These are phyloP conservation scores for Tenrec ecaudatus DNA, from an alignment of 2,113 vertebrate species.

Conservation along the genomic window DNA sequence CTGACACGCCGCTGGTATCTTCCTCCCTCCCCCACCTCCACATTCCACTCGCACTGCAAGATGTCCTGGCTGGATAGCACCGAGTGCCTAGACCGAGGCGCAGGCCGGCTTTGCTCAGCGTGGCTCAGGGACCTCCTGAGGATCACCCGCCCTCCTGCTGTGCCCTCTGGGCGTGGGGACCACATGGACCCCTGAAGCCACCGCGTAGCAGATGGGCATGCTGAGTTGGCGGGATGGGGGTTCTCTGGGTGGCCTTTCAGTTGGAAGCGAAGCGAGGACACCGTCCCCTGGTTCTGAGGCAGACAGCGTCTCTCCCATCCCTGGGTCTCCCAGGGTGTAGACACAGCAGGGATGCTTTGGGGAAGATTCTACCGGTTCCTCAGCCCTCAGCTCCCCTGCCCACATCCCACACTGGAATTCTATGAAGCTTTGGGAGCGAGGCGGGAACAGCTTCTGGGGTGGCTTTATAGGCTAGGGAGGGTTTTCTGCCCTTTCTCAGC, in stretches of 20 bases:
- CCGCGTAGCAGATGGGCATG: neutral
- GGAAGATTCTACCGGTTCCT: neutral
- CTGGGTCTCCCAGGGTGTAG: rapidly evolving
- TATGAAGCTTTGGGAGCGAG: neutral
- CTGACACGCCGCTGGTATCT: rapidly evolving
- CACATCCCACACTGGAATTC: neutral
- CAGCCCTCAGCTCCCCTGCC: no score
- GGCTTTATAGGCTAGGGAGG: neutral
- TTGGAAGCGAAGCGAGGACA: neutral
- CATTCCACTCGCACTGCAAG: rapidly evolving
- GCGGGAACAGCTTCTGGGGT: neutral
- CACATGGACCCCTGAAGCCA: neutral
- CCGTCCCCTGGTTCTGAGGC: rapidly evolving
- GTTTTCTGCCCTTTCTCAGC: neutral
- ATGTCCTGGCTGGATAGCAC: neutral
- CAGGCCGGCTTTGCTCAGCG: neutral
- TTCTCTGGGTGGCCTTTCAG: neutral
- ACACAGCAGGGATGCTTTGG: neutral
- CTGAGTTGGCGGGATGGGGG: neutral
- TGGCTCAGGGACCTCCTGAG: neutral
- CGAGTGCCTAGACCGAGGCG: neutral
- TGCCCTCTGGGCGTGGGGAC: rapidly evolving
- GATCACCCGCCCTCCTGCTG: neutral
- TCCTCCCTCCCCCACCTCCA: neutral
- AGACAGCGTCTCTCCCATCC: no score